phyloP scores from a whole-genome alignment of 2,888 invertebrate species.

The Agrochola lychnidis region DNA sequence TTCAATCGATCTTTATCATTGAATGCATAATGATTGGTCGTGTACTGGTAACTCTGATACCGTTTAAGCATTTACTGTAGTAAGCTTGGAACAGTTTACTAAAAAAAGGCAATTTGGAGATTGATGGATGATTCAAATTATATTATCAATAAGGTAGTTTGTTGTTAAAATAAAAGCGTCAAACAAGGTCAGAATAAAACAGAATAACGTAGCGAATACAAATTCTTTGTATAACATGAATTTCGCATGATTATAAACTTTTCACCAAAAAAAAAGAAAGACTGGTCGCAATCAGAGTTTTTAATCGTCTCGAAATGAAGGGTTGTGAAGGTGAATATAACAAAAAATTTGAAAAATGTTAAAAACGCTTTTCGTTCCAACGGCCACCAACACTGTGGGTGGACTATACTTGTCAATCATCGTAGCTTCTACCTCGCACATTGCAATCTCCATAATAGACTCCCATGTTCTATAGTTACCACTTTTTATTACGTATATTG shows the following conservation, averaged over 20 bases:
- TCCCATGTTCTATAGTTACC: slow-evolving; percentile 50
- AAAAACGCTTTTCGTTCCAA: slow-evolving; percentile 73
- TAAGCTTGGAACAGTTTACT: neutral
- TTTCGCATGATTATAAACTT: slow-evolving; percentile 43
- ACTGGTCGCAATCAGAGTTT: slow-evolving; percentile 76
- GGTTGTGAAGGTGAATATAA: slow-evolving; percentile 73
- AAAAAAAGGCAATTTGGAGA: too few species aligned
- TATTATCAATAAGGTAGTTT: neutral
- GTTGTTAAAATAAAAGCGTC: neutral
- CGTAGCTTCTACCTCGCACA: slow-evolving; percentile 55
- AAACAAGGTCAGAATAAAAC: neutral
- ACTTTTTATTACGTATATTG: slow-evolving; percentile 64
- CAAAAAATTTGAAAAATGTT: slow-evolving; percentile 70
- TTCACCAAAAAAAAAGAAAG: slow-evolving; percentile 28
- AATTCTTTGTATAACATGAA: slow-evolving; percentile 17
- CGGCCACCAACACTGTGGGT: slow-evolving; percentile 83
- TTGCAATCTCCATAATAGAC: slow-evolving; percentile 76
- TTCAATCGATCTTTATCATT: slow-evolving; percentile 48
- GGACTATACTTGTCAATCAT: slow-evolving; percentile 85
- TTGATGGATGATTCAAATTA: neutral
- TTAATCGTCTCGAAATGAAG: slow-evolving; percentile 77
- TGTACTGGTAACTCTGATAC: neutral
- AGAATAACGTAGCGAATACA: slow-evolving; percentile 12
- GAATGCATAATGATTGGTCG: slow-evolving; percentile 27
- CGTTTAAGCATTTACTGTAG: neutral